Evolutionary conservation across 2,797 vertebrate genomes (phyloP).

Genomic region (Salmo trutta): DNA sequence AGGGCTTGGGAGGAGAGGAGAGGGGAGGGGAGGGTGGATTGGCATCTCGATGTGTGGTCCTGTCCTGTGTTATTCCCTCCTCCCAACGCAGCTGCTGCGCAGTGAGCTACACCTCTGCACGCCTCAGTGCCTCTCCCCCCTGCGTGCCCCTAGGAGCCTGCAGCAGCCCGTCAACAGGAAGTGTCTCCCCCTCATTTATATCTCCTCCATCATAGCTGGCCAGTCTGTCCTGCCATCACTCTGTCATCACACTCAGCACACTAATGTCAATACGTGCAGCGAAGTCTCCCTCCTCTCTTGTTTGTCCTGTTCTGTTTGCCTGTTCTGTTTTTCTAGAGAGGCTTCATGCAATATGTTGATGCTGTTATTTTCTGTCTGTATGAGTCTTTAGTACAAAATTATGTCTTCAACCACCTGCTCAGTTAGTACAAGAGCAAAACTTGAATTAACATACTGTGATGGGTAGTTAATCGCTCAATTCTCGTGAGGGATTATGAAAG

Average conservation of each 20-base stretch:
- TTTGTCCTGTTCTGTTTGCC: background rate
- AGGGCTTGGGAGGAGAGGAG: slow-evolving; percentile 9
- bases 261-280: background rate
- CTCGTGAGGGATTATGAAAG: background rate
- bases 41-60: slow-evolving; percentile 85
- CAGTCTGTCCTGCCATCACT: slow-evolving; percentile 40
- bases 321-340: background rate
- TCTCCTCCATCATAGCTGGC: background rate
- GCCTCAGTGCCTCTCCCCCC: slow-evolving; percentile 71
- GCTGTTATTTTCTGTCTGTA: background rate
- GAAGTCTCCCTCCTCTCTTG: background rate
- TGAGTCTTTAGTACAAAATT: background rate
- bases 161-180: slow-evolving; percentile 72
- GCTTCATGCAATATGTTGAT: background rate
- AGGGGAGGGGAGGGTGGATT: slow-evolving; percentile 64
- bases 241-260: slow-evolving; percentile 10
- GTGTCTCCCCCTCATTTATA: slow-evolving; percentile 46
- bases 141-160: slow-evolving; percentile 59
- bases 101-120: slow-evolving; percentile 76
- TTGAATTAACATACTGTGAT: background rate
- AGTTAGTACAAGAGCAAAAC: background rate
- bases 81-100: slow-evolving; percentile 65
- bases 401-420: background rate
- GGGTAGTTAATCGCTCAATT: background rate
- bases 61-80: slow-evolving; percentile 54